These are phyloP conservation scores for Bombylius major DNA, from an alignment of 2,888 invertebrate genomes.

Conservation along the genomic window DNA sequence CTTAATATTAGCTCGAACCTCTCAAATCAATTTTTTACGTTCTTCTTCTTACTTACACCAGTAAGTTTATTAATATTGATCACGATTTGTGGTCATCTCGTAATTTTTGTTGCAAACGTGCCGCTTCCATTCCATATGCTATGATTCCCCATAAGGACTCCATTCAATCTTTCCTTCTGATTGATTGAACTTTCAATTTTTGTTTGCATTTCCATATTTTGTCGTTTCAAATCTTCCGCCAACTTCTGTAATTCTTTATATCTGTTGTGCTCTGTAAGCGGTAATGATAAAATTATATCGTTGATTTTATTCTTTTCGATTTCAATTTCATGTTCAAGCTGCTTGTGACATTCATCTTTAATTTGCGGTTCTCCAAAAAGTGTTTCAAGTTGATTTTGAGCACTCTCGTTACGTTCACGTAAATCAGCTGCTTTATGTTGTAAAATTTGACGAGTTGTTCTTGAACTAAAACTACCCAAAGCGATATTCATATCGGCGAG, in stretches of 20 bases:
- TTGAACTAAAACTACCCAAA: slow-evolving; percentile 65
- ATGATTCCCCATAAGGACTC: slow-evolving; percentile 11
- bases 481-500: slow-evolving; percentile 72
- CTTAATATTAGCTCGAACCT: slow-evolving; percentile 56
- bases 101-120: slow-evolving; percentile 33
- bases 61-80: slow-evolving; percentile 53
- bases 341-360: slow-evolving; percentile 46
- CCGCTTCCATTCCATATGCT: slow-evolving; percentile 14
- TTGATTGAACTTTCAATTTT: slow-evolving; percentile 14
- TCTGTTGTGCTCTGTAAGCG: slow-evolving; percentile 12
- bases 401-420: slow-evolving; percentile 43
- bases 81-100: slow-evolving; percentile 45
- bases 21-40: slow-evolving; percentile 51
- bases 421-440: slow-evolving; percentile 49
- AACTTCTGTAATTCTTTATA: slow-evolving; percentile 13
- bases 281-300: slow-evolving; percentile 16
- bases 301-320: slow-evolving; percentile 18
- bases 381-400: slow-evolving; percentile 53
- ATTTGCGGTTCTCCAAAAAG: slow-evolving; percentile 56
- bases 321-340: slow-evolving; percentile 51
- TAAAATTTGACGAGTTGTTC: slow-evolving; percentile 44
- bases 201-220: slow-evolving; percentile 14
- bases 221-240: slow-evolving; percentile 12
- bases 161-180: slow-evolving; percentile 15
- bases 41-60: slow-evolving; percentile 65